Evolutionary conservation across 2,113 vertebrate genomes (phyloP).

Genomic region (Anser brachyrhynchus): DNA sequence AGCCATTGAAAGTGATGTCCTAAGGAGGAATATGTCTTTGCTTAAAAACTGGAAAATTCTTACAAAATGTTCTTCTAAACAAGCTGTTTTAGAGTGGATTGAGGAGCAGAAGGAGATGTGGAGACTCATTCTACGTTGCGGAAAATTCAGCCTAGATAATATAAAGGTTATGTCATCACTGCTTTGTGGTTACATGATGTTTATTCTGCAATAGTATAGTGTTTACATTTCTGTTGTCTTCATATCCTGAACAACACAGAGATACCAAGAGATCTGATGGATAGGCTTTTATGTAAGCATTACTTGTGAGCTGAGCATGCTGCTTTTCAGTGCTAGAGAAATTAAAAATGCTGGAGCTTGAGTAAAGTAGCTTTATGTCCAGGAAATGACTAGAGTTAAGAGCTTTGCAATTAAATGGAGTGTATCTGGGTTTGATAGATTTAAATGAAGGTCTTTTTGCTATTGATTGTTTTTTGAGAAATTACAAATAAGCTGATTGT

Average conservation of each 20-base stretch:
- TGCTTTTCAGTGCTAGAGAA: constrained; percentile 33
- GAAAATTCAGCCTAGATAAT: constrained; percentile 26
- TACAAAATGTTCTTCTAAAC: not conserved
- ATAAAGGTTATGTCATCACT: constrained; percentile 2
- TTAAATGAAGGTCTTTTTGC: constrained; percentile 32
- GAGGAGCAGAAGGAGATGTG: not conserved
- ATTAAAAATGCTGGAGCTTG: constrained; percentile 39
- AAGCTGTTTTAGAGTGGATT: not conserved
- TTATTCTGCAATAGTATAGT: constrained; percentile 24
- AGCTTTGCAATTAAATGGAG: constrained; percentile 58
- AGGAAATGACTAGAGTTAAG: constrained; percentile 58
- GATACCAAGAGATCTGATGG: not conserved
- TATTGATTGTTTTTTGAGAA: constrained; percentile 34
- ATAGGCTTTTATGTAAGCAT: not conserved
- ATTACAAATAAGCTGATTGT: constrained; percentile 15
- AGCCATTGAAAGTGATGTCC: not conserved
- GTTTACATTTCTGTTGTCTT: constrained; percentile 37
- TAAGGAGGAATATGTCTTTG: not conserved
- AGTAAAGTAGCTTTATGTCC: constrained; percentile 23
- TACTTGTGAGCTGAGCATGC: not conserved
- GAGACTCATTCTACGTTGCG: not conserved
- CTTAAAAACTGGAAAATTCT: not conserved
- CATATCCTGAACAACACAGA: constrained; percentile 51
- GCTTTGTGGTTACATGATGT: constrained; percentile 30
- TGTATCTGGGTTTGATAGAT: constrained; percentile 24